phyloP scores from a whole-genome alignment of 2,888 invertebrate species.

The Cancer borealis region DNA sequence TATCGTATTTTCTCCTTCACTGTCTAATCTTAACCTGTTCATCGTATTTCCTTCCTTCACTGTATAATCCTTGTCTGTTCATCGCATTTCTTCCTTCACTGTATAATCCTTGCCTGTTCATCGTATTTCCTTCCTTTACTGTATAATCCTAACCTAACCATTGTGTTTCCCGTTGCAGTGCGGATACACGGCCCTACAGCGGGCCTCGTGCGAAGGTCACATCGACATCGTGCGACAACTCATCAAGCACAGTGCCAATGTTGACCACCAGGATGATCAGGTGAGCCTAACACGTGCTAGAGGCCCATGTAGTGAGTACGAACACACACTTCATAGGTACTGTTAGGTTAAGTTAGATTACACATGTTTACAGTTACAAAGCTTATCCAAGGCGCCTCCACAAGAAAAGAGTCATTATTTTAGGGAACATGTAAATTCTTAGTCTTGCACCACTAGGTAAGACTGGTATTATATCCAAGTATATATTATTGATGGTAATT shows the following conservation, averaged over 20 bases:
- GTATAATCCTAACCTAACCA: neutral
- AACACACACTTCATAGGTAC: neutral
- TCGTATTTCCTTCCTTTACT: neutral
- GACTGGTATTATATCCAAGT: neutral
- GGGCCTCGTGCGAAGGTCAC: constrained; percentile 91
- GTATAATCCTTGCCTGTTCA: neutral
- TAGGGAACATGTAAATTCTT: neutral
- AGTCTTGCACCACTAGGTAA: neutral
- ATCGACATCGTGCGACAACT: constrained; percentile 87
- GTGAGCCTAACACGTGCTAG: constrained; percentile 80
- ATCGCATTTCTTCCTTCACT: neutral
- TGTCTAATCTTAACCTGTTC: neutral
- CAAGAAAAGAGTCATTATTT: neutral
- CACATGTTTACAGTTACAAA: neutral
- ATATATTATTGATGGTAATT: neutral
- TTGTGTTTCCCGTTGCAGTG: constrained; percentile 81
- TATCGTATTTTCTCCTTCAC: neutral
- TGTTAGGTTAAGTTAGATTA: too few species aligned
- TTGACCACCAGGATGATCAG: constrained; percentile 88
- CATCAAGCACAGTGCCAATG: constrained; percentile 85
- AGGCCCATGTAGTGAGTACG: neutral
- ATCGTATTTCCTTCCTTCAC: neutral
- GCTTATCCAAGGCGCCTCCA: neutral
- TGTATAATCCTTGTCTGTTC: neutral
- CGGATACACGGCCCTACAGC: constrained; percentile 88